Conservation (phyloP, 1,140 invertebrate genomes). For the Drosophila malerkotliana region DNA sequence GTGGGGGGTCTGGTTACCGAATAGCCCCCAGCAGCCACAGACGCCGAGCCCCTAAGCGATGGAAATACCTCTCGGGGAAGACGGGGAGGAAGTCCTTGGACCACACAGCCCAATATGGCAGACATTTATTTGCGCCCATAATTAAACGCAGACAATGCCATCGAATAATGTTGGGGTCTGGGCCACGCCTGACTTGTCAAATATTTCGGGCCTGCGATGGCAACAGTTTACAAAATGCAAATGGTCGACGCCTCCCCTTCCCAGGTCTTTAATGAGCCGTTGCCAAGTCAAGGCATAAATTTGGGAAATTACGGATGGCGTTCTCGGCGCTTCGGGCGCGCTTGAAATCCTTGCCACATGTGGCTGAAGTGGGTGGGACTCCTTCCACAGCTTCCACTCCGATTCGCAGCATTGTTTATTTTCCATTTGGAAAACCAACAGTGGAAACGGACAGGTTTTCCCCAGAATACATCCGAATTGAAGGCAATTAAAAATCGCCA, state of each 20-base stretch:
- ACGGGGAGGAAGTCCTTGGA: slow-evolving; percentile 15
- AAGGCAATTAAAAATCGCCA: slow-evolving; percentile 53
- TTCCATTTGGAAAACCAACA: slow-evolving; percentile 73
- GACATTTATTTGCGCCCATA: slow-evolving; percentile 81
- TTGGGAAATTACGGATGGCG: slow-evolving; percentile 39
- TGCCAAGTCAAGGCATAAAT: slow-evolving; percentile 59
- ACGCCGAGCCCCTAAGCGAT: slow-evolving; percentile 17
- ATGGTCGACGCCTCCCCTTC: slow-evolving; percentile 32
- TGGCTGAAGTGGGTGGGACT: slow-evolving; percentile 36
- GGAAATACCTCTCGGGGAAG: slow-evolving; percentile 61
- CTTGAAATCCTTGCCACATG: slow-evolving; percentile 57
- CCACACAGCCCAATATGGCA: slow-evolving; percentile 57
- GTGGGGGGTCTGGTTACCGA: neutral
- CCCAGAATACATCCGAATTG: slow-evolving; percentile 31
- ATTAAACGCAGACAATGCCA: slow-evolving; percentile 78
- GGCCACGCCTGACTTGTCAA: slow-evolving; percentile 57
- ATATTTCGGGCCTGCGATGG: slow-evolving; percentile 63
- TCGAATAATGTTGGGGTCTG: slow-evolving; percentile 20
- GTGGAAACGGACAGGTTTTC: slow-evolving; percentile 21
- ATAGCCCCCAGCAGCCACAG: neutral
- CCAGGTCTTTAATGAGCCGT: slow-evolving; percentile 46
- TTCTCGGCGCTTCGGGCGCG: slow-evolving; percentile 37
- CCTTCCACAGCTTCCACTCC: neutral
- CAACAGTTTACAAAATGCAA: slow-evolving; percentile 77
- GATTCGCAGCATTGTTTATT: slow-evolving; percentile 56